Percentiles rank a stretch among this genome's conserved stretches.
Conservation (phyloP, 1,140 invertebrate species). For the Acromyrmex charruanus region DNA sequence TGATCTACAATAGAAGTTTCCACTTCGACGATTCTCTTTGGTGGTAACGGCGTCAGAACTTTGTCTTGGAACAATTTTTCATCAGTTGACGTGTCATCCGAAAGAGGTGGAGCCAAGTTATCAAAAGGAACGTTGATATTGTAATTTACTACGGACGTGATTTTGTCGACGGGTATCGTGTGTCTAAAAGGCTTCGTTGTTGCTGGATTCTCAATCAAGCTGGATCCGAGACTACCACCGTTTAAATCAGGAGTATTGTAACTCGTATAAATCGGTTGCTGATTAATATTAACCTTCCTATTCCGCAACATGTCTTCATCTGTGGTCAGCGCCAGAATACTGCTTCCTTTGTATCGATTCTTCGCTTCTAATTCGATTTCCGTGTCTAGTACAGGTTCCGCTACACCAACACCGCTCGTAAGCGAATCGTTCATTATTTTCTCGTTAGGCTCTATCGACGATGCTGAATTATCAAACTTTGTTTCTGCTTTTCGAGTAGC, state of each 20-base stretch:
- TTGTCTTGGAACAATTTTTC: constrained; percentile 5
- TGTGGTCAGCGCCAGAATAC: constrained; percentile 66
- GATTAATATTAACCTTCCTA: constrained; percentile 62
- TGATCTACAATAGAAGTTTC: constrained; percentile 74
- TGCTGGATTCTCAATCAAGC: constrained; percentile 80
- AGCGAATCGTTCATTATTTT: constrained; percentile 68
- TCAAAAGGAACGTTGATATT: neutral
- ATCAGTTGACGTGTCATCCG: neutral
- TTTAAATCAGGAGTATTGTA: constrained; percentile 89
- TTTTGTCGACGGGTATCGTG: constrained; percentile 90
- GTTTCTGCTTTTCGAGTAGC: neutral
- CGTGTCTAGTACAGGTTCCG: constrained; percentile 81
- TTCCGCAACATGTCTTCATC: constrained; percentile 60
- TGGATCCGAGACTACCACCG: constrained; percentile 78
- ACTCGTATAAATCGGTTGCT: constrained; percentile 88
- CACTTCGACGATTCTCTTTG: constrained; percentile 73
- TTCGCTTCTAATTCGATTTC: constrained; percentile 81
- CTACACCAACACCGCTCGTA: constrained; percentile 78
- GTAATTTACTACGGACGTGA: constrained; percentile 81
- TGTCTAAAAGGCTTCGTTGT: constrained; percentile 86
- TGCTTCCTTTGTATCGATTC: constrained; percentile 78
- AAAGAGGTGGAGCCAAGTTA: neutral
- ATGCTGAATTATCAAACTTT: neutral
- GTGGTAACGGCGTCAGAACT: constrained; percentile 8
- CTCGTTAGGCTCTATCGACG: constrained; percentile 11